Conservation (phyloP, 2,113 vertebrate genomes). For the Podocnemis expansa region DNA sequence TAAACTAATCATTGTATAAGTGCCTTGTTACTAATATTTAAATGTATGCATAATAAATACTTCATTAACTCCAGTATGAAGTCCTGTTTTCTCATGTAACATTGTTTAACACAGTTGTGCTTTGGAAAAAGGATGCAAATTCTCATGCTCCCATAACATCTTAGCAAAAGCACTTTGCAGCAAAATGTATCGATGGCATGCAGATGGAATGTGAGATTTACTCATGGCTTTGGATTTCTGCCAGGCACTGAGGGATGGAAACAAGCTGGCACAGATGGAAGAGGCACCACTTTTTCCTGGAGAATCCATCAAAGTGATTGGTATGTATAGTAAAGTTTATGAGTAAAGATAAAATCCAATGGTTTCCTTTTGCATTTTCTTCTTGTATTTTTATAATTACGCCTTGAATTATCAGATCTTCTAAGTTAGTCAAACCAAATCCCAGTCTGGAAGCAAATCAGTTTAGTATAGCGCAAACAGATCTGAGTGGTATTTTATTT, state of each 20-base stretch:
- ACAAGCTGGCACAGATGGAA: constrained; percentile 86
- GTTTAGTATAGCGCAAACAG: not conserved
- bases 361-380: not conserved
- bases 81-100: constrained; percentile 25
- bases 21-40: constrained; percentile 64
- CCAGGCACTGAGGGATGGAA: constrained; percentile 86
- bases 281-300: constrained; percentile 93
- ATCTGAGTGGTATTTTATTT: not conserved
- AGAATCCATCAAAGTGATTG: constrained; percentile 90
- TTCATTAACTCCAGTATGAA: not conserved
- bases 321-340: constrained; percentile 71
- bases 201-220: constrained; percentile 69
- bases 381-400: not conserved
- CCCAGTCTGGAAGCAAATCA: not conserved
- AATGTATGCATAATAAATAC: not conserved
- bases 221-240: constrained; percentile 67
- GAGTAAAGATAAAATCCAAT: not conserved
- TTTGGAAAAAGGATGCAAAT: constrained; percentile 45
- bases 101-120: constrained; percentile 27
- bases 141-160: constrained; percentile 56
- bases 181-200: not conserved
- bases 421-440: not conserved
- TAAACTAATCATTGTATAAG: constrained; percentile 65
- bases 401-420: not conserved
- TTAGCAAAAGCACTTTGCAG: constrained; percentile 55